A percentile compares a stretch with the other conserved stretches of the same genome.
Conservation (phyloP, 2,113 vertebrate genomes). For the Sarotherodon lohbergeri region DNA sequence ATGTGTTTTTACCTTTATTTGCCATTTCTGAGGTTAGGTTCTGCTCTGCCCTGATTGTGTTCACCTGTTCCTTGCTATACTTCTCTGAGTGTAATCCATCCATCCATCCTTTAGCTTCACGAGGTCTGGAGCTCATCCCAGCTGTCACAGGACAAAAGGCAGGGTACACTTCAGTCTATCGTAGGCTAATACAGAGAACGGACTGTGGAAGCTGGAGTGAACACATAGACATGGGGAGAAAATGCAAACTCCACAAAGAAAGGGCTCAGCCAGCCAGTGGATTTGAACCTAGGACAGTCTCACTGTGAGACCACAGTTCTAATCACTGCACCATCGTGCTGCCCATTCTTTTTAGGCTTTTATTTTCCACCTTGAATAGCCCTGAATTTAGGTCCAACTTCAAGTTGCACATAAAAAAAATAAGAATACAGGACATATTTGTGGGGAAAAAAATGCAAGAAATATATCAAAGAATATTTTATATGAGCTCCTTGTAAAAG, state of each 20-base stretch:
- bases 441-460: neutral
- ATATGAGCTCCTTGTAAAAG: neutral
- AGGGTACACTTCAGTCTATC: neutral
- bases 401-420: neutral
- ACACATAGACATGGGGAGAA: too few species aligned
- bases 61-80: neutral
- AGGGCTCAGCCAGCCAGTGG: too few species aligned
- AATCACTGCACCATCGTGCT: too few species aligned
- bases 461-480: neutral
- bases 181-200: neutral
- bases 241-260: too few species aligned
- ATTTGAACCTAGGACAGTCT: too few species aligned
- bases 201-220: neutral
- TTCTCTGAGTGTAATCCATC: neutral
- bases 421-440: neutral
- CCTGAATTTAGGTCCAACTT: neutral
- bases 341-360: neutral
- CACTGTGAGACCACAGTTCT: too few species aligned
- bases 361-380: neutral
- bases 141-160: neutral
- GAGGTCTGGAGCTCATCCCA: neutral
- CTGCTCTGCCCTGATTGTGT: neutral
- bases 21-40: neutral
- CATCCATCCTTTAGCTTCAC: neutral
- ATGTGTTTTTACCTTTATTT: neutral